These are phyloP conservation scores for Callipepla squamata DNA, from an alignment of 2,113 vertebrate genomes.

Conservation along the genomic window DNA sequence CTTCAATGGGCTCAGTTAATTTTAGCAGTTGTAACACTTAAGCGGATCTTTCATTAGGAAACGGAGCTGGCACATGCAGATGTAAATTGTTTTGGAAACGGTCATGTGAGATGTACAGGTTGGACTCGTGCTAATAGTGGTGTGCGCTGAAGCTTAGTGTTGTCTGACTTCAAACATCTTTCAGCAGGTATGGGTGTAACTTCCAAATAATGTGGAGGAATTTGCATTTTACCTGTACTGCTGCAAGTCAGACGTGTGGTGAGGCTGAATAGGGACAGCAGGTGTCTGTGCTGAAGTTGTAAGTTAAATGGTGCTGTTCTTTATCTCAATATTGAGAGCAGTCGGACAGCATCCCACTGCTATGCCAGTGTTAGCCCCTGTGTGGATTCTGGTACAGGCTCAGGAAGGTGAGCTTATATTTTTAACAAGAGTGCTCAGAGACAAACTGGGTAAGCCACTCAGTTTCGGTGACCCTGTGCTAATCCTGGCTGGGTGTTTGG, in stretches of 20 bases:
- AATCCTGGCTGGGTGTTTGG: background rate
- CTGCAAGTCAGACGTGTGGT: background rate
- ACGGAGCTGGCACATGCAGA: background rate
- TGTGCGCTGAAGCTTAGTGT: background rate
- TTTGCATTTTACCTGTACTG: background rate
- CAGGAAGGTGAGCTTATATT: background rate
- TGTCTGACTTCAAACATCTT: background rate
- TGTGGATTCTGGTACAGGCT: background rate
- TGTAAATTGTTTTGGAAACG: background rate
- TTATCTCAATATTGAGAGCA: background rate
- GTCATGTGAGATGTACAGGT: no score
- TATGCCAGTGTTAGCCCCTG: accelerated
- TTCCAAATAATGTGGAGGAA: background rate
- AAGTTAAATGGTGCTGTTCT: background rate
- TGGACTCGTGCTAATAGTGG: background rate
- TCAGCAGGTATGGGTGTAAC: no score
- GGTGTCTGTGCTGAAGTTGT: background rate
- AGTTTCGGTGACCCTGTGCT: background rate
- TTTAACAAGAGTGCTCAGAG: background rate
- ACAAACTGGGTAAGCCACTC: background rate
- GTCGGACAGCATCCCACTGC: background rate
- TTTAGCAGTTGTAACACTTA: background rate
- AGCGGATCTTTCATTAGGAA: background rate
- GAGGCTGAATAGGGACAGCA: background rate
- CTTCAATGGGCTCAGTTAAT: background rate